Evolutionary conservation across 2,113 vertebrate species (phyloP).

Genomic region (Cheirogaleus medius): DNA sequence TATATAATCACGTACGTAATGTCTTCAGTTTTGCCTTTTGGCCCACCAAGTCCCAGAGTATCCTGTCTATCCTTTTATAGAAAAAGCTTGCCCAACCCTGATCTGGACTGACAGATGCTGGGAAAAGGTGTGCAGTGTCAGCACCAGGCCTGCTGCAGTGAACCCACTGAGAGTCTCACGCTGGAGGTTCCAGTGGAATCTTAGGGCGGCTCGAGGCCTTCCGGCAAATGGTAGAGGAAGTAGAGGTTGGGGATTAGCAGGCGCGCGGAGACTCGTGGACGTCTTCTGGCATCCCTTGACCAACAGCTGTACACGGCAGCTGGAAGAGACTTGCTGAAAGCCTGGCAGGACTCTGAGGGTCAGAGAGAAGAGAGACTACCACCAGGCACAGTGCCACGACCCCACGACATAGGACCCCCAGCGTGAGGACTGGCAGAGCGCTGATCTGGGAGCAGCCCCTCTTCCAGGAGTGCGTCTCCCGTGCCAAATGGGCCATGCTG

Average conservation of each 20-base stretch:
- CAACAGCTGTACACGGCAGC: neutral
- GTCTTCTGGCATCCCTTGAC: neutral
- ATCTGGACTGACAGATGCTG: neutral
- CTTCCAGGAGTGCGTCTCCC: neutral
- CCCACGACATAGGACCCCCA: too few species aligned
- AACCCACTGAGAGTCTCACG: neutral
- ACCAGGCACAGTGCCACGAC: accelerated
- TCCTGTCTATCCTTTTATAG: neutral
- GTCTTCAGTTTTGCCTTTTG: neutral
- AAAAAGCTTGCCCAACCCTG: neutral
- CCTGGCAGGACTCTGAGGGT: neutral
- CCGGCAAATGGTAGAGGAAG: neutral
- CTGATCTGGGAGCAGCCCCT: neutral
- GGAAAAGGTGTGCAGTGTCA: neutral
- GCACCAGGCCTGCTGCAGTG: neutral
- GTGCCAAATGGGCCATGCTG: accelerated
- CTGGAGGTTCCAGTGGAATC: neutral
- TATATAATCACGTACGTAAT: neutral
- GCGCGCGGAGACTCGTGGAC: neutral
- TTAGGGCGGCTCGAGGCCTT: neutral
- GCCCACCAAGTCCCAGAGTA: neutral
- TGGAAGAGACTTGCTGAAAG: neutral
- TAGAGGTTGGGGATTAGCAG: neutral
- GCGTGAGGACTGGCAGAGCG: neutral
- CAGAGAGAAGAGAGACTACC: neutral